Evolutionary conservation across 2,797 vertebrate genomes (phyloP).

Genomic region (Carapus acus): DNA sequence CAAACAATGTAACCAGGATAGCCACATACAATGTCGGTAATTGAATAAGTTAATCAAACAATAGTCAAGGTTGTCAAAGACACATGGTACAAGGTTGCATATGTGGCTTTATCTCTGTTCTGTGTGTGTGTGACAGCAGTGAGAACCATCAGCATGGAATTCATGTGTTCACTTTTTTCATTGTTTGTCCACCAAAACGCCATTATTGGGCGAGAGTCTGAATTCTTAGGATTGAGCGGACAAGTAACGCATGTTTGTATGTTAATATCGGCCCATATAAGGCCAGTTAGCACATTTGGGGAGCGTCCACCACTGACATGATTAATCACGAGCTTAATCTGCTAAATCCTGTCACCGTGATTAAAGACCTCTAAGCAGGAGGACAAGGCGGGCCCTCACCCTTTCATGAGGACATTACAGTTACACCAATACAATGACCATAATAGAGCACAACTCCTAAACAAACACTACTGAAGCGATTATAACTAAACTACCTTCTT

Average conservation of each 20-base stretch:
- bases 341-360: conserved; percentile 60
- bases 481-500: too few relatives aligned
- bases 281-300: conserved; percentile 27
- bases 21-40: too few relatives aligned
- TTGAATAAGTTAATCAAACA: too few relatives aligned
- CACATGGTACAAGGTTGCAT: too few relatives aligned
- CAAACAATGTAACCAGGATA: too few relatives aligned
- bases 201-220: too few relatives aligned
- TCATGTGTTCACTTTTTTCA: too few relatives aligned
- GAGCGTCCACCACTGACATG: conserved; percentile 34
- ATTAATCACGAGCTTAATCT: conserved; percentile 67
- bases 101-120: too few relatives aligned
- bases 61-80: too few relatives aligned
- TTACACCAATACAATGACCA: not conserved
- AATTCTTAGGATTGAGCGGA: not conserved
- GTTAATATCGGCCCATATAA: conserved; percentile 5
- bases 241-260: not conserved
- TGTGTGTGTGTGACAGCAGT: too few relatives aligned
- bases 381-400: conserved; percentile 9
- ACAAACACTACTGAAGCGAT: not conserved
- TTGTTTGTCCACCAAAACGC: too few relatives aligned
- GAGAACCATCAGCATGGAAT: too few relatives aligned
- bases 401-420: conserved; percentile 12
- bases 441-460: not conserved
- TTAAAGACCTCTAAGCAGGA: conserved; percentile 46